phyloP scores from a whole-genome alignment of 2,113 vertebrate species.

The Apus apus region DNA sequence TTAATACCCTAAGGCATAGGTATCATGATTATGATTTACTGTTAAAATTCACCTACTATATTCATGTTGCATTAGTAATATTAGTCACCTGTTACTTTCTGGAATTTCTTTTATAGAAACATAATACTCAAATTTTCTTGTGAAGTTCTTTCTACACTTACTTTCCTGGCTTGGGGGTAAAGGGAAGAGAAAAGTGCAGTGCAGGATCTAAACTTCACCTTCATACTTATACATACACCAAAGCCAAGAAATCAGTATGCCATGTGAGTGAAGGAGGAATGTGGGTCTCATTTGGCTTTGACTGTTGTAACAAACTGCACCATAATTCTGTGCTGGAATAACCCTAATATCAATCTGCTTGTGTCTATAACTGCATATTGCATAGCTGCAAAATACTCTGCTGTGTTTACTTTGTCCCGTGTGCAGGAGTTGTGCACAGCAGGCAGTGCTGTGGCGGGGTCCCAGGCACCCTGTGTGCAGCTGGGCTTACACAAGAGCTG shows the following conservation, averaged over 20 bases:
- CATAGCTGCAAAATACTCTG: not conserved
- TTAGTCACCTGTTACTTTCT: constrained; percentile 34
- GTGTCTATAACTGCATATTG: not conserved
- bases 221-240: not conserved
- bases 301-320: not conserved
- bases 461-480: not conserved
- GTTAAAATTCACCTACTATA: not conserved
- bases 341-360: not conserved
- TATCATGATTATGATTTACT: constrained; percentile 36
- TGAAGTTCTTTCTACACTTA: constrained; percentile 16
- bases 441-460: not conserved
- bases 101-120: not conserved
- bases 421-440: not conserved
- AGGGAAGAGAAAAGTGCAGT: not conserved
- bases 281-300: not conserved
- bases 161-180: not conserved
- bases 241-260: not conserved
- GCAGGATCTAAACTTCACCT: not conserved
- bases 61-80: not conserved
- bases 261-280: rapidly evolving
- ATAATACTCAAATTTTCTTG: not conserved
- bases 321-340: not conserved
- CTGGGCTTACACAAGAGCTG: not conserved
- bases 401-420: not conserved
- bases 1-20: constrained; percentile 9